Percentiles rank a stretch among this genome's conserved stretches.
phyloP scores from a whole-genome alignment of 2,888 invertebrate genomes.

The Drosophila suboccidentalis region DNA sequence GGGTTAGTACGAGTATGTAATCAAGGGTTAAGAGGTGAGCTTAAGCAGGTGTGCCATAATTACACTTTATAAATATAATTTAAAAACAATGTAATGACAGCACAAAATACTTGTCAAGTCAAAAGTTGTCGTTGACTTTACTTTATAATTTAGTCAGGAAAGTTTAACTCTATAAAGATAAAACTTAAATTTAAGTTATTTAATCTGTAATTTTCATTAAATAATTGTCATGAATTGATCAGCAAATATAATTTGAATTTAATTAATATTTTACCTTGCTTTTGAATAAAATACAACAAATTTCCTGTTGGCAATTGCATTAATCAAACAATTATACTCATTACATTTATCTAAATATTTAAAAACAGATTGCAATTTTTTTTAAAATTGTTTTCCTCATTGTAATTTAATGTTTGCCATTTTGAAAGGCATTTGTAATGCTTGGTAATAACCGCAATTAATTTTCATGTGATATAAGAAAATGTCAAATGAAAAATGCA shows the following conservation, averaged over 20 bases:
- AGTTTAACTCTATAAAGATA: background rate
- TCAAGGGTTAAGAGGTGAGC: constrained; percentile 58
- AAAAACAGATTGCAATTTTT: constrained; percentile 28
- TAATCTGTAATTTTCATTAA: background rate
- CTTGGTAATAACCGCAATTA: constrained; percentile 58
- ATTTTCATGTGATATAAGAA: constrained; percentile 65
- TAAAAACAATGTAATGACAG: constrained; percentile 12
- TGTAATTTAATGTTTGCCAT: constrained; percentile 20
- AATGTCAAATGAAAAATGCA: constrained; percentile 61
- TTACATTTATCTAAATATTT: constrained; percentile 6
- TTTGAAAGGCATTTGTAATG: constrained; percentile 45
- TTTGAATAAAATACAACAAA: background rate
- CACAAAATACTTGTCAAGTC: constrained; percentile 1
- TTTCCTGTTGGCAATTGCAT: background rate
- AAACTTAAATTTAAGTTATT: too few relatives aligned
- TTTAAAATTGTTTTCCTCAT: constrained; percentile 25
- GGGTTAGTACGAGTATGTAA: constrained; percentile 54
- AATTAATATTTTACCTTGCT: background rate
- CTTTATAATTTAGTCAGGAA: background rate
- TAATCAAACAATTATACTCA: background rate
- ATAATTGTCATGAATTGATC: background rate
- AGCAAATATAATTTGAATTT: background rate
- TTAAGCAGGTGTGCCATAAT: constrained; percentile 38
- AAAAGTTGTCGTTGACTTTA: background rate
- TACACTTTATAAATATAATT: constrained; percentile 20